A percentile compares a stretch with the other conserved stretches of the same genome.
phyloP scores from a whole-genome alignment of 2,113 vertebrate genomes.

The Xenopus borealis region DNA sequence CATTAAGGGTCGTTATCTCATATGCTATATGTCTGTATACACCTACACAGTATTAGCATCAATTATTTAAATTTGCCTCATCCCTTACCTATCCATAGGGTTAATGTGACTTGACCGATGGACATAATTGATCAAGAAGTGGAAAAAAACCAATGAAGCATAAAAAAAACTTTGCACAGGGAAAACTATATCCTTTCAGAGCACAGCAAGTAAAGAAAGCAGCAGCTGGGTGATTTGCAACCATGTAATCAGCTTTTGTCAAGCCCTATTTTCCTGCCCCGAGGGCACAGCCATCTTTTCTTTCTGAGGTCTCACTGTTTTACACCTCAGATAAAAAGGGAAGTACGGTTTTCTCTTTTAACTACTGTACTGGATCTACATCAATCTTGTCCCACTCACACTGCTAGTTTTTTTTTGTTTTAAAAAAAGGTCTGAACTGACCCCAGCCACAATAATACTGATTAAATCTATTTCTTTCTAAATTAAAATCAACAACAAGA shows the following conservation, averaged over 20 bases:
- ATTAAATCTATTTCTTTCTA: conserved; percentile 3
- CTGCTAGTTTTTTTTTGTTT: neutral
- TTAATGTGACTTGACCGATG: conserved; percentile 25
- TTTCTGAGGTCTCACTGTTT: conserved; percentile 59
- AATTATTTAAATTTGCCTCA: conserved; percentile 13
- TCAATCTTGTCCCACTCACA: neutral
- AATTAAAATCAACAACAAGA: neutral
- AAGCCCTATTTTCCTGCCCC: conserved; percentile 66
- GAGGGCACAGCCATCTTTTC: conserved; percentile 54
- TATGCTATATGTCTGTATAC: neutral
- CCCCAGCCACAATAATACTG: neutral
- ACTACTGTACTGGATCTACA: conserved; percentile 48
- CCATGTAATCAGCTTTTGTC: conserved; percentile 94
- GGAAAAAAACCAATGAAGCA: conserved; percentile 51
- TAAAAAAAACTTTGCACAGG: conserved; percentile 62
- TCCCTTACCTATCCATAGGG: neutral
- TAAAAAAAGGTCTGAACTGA: neutral
- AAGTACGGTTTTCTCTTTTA: conserved; percentile 69
- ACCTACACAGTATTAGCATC: too few species aligned
- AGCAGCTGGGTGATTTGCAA: conserved; percentile 91
- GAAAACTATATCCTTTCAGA: conserved; percentile 72
- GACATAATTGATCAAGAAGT: neutral
- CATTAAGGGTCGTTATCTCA: too few species aligned
- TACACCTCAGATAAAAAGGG: conserved; percentile 72
- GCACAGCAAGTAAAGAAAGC: conserved; percentile 79